Percentiles rank a stretch among this genome's conserved stretches.
Conservation (phyloP, 2,113 vertebrate genomes). For the Indicator maculatus region DNA sequence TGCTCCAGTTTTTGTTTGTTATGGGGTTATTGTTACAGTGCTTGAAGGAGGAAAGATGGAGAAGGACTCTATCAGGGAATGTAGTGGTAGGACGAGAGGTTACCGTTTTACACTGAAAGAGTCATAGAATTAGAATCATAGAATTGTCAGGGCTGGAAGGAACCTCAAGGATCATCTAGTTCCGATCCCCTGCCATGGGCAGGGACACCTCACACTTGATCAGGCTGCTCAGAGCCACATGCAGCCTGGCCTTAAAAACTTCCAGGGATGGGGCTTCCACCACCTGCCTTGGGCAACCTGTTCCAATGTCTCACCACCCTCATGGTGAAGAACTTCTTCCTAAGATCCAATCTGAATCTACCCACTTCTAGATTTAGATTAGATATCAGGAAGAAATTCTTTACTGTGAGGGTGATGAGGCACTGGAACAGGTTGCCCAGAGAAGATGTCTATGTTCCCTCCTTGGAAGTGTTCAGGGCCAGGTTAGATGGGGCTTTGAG, state of each 20-base stretch:
- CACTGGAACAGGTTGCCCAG: neutral
- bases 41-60: neutral
- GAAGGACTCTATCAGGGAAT: neutral
- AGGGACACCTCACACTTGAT: no score
- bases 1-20: neutral
- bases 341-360: no score
- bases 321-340: no score
- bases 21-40: neutral
- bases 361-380: neutral
- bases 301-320: no score
- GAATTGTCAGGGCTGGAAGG: no score
- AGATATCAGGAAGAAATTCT: neutral
- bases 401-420: neutral
- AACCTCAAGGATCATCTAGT: no score
- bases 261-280: no score
- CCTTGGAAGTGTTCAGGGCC: neutral
- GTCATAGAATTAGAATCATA: no score
- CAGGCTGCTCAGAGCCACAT: no score
- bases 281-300: no score
- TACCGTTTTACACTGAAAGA: neutral
- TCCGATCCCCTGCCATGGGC: no score
- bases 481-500: neutral
- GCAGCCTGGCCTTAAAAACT: no score
- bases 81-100: neutral
- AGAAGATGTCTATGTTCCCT: neutral